Evolutionary conservation across 2,888 invertebrate species (phyloP).

Genomic region (Ennomos erosarius): DNA sequence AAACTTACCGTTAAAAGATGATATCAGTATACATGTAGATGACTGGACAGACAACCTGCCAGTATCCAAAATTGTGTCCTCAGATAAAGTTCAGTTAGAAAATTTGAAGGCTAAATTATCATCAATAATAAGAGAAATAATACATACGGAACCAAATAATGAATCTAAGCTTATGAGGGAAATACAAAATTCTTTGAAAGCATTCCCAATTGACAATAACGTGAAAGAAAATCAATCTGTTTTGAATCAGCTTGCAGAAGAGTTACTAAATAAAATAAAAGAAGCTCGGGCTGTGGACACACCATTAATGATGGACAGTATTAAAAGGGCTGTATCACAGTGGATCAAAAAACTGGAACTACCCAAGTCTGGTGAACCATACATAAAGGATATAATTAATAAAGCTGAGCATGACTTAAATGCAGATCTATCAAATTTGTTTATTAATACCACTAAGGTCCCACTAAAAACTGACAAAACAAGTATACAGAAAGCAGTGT

Average conservation of each 20-base stretch:
- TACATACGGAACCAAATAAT: constrained; percentile 13
- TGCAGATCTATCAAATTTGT: constrained; percentile 7
- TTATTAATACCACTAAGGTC: constrained; percentile 4
- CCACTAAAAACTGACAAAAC: constrained; percentile 9
- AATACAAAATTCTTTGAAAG: constrained; percentile 24
- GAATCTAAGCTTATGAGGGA: constrained; percentile 22
- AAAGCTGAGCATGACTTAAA: constrained; percentile 16
- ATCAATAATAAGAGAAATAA: background rate
- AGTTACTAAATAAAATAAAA: constrained; percentile 26
- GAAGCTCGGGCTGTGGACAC: background rate
- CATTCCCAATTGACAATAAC: constrained; percentile 35
- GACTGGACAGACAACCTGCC: constrained; percentile 12
- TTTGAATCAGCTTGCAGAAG: constrained; percentile 25
- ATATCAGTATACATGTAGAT: background rate
- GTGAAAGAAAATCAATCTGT: constrained; percentile 11
- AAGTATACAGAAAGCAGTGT: constrained; percentile 9
- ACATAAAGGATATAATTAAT: constrained; percentile 9
- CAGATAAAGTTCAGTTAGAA: constrained; percentile 8
- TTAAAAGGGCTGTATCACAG: constrained; percentile 6
- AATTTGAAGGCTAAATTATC: constrained; percentile 5
- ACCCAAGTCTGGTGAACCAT: constrained; percentile 7
- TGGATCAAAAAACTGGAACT: constrained; percentile 16
- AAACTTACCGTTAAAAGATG: background rate
- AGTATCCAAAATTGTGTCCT: constrained; percentile 29
- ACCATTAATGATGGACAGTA: background rate